Base-by-base conservation (phyloP, 1,140 invertebrate genomes). In the Trachymyrmex septentrionalis region DNA sequence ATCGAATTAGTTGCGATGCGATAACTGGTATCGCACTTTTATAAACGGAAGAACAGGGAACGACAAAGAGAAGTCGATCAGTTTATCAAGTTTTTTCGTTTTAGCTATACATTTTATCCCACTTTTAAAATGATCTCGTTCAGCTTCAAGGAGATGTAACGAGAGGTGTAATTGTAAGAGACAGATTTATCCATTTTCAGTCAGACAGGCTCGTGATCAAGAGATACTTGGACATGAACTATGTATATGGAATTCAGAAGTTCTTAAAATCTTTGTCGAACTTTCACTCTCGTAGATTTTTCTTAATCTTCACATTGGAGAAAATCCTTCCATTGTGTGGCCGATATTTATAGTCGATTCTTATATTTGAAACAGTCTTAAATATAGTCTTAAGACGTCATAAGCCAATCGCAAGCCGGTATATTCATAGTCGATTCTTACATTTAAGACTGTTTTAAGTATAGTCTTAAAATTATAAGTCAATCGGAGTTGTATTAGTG, bases 181-280 rank as follows among this genome's bases (percentile, higher is more conserved):
- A 50, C 2, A 50, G 2, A 2, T 3, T 16, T 69, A 67, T 48
- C 21, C 21, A 21, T 50, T 73, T 55, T 73, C 19, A n/a, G 9
- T 50, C 50, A 27, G 19, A 55, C 71, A 53, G 27, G 50, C 48
- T 53, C 27, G 50, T 73, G 50, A 73, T 53, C 50, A 73, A 53
- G 16, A 73, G 1, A 30, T 30, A 72, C 21, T 72, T 72, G 44
- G 16, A 73, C 19, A 19, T 1, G 7, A 53, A 55, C 10, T 48
- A 50, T n/a, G 21, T 53, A 19, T 73, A 50, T 12, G 34, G 27
- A 73, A 73, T 73, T 73, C 24, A n/a, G 10, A 5, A 55, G 3
- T 73, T 73, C 27, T n/a, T 50, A 14, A 73, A 73, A 73, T 9
- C 24, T 73, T 73, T 7, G 38, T 72, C 27, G 24, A 73, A 73